Evolutionary conservation across 2,797 vertebrate genomes (phyloP).

Genomic region (Melanotaenia parkinsoni): DNA sequence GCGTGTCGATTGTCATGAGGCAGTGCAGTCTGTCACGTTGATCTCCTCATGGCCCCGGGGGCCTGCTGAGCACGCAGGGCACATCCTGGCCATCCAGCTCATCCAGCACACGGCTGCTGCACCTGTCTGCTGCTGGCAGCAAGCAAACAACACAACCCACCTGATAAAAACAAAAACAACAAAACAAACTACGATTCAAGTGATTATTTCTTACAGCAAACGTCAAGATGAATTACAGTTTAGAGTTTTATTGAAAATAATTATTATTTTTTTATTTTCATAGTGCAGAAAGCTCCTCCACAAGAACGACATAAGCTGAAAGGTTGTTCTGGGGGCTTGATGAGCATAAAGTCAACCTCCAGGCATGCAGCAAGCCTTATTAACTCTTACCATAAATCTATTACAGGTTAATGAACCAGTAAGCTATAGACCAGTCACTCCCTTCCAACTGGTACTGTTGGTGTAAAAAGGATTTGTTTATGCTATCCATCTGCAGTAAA

Average conservation of each 20-base stretch:
- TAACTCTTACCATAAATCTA: not conserved
- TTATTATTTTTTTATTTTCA: too few species aligned
- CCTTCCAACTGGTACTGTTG: not conserved
- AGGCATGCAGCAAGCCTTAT: not conserved
- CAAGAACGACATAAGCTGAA: not conserved
- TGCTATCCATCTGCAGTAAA: not conserved
- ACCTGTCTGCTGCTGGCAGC: conserved; percentile 50
- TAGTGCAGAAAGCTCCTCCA: not conserved
- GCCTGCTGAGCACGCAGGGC: conserved; percentile 47
- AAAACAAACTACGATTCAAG: not conserved
- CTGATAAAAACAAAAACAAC: not conserved
- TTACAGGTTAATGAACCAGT: not conserved
- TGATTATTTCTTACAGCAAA: not conserved
- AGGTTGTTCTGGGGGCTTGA: not conserved
- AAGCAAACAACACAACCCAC: not conserved
- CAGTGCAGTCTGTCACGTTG: conserved; percentile 79
- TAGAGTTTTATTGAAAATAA: not conserved
- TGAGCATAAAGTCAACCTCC: not conserved
- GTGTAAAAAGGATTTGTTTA: not conserved
- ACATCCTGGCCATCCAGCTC: conserved; percentile 32
- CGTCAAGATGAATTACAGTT: not conserved
- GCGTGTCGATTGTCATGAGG: conserved; percentile 56
- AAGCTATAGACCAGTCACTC: not conserved
- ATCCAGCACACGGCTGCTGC: conserved; percentile 54
- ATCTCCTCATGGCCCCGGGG: conserved; percentile 75